phyloP scores from a whole-genome alignment of 30 jellyfish, hydroid and myxozoan species.

The Pseudorhiza aurosa region DNA sequence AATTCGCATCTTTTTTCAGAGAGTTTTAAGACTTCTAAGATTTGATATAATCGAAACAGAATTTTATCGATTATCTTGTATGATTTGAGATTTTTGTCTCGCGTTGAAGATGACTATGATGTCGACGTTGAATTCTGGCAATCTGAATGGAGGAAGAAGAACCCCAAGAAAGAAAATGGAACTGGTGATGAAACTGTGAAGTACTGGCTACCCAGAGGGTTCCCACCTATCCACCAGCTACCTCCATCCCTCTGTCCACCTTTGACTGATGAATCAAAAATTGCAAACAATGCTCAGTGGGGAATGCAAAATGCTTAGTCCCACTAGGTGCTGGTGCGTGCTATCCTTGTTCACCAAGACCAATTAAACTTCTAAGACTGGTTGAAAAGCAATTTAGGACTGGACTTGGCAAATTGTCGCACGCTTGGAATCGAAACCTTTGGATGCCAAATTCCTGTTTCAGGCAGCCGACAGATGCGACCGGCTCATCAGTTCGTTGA shows the following conservation, averaged over 20 bases:
- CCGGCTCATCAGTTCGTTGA: too few relatives aligned
- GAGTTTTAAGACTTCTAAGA: too few relatives aligned
- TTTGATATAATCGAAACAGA: too few relatives aligned
- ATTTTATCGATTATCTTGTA: too few relatives aligned
- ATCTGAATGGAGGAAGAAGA: slow-evolving; percentile 78
- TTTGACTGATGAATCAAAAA: not conserved
- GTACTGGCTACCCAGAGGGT: slow-evolving; percentile 86
- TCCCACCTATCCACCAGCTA: slow-evolving; percentile 80
- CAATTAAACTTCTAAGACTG: not conserved
- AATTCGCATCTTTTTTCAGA: too few relatives aligned
- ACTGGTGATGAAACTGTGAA: slow-evolving; percentile 21
- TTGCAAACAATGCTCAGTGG: slow-evolving; percentile 20
- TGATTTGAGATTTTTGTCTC: too few relatives aligned
- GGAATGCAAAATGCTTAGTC: slow-evolving; percentile 12
- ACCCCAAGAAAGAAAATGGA: slow-evolving; percentile 42
- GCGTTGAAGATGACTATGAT: not conserved
- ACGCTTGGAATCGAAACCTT: too few relatives aligned
- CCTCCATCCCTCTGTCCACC: slow-evolving; percentile 95
- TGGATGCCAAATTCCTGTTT: too few relatives aligned
- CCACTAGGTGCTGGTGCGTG: not conserved
- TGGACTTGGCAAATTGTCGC: too few relatives aligned
- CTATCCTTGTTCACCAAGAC: not conserved
- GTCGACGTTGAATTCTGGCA: slow-evolving; percentile 73
- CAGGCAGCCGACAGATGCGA: too few relatives aligned
- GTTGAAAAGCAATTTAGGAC: too few relatives aligned